Evolutionary conservation across 2,888 invertebrate species (phyloP).

Genomic region (Acanthoscelides obtectus): DNA sequence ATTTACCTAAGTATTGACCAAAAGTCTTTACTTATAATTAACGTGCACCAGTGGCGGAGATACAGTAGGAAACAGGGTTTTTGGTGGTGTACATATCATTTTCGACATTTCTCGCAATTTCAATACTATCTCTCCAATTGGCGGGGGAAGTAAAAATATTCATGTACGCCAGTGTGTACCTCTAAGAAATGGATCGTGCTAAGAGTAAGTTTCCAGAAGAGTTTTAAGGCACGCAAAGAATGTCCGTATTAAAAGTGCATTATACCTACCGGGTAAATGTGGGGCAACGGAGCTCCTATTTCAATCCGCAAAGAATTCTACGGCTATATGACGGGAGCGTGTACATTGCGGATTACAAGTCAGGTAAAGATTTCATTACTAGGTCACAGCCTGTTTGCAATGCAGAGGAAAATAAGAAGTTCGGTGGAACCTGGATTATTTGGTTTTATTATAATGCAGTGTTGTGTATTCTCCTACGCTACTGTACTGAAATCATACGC

Average conservation of each 20-base stretch:
- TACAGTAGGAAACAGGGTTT: too few relatives aligned
- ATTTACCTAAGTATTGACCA: too few relatives aligned
- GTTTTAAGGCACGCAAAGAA: constrained; percentile 12
- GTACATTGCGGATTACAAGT: background rate
- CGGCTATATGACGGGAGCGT: background rate
- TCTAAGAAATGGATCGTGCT: background rate
- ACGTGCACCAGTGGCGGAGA: too few relatives aligned
- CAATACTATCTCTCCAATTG: too few relatives aligned
- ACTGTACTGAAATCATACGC: too few relatives aligned
- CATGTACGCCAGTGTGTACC: constrained; percentile 15
- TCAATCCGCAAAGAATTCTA: constrained; percentile 3
- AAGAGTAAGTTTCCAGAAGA: constrained; percentile 1
- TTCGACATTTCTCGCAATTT: too few relatives aligned
- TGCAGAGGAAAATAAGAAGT: background rate
- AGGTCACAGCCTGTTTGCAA: background rate
- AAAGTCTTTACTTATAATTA: too few relatives aligned
- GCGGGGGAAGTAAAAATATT: too few relatives aligned
- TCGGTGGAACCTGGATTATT: background rate
- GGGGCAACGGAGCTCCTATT: background rate
- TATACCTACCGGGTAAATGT: constrained; percentile 10
- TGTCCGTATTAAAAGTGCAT: constrained; percentile 15
- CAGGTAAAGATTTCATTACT: background rate
- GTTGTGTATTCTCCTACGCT: too few relatives aligned
- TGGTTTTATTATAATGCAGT: too few relatives aligned
- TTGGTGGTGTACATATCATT: too few relatives aligned